phyloP scores from a whole-genome alignment of 2,797 vertebrate genomes.

The Antennarius maculatus region DNA sequence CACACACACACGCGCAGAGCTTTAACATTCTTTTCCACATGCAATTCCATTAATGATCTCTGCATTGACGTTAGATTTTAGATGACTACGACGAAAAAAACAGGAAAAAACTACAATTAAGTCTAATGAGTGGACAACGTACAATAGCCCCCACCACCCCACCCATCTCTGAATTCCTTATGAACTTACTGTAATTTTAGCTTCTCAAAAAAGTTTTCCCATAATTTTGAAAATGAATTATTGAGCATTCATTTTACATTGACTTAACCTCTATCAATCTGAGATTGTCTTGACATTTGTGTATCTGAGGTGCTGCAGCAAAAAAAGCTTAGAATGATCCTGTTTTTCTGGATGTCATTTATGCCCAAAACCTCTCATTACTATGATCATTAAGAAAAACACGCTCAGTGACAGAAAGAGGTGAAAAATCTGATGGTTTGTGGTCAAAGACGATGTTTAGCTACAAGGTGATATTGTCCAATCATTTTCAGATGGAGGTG shows the following conservation, averaged over 20 bases:
- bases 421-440: constrained; percentile 34
- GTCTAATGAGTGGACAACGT: constrained; percentile 3
- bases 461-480: constrained; percentile 29
- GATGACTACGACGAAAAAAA: background rate
- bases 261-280: constrained; percentile 6
- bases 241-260: constrained; percentile 4
- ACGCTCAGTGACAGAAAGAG: constrained; percentile 33
- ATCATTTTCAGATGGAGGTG: constrained; percentile 19
- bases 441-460: constrained; percentile 38
- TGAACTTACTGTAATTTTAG: background rate
- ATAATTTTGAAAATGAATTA: constrained; percentile 9
- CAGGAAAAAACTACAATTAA: too few species aligned
- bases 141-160: background rate
- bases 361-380: constrained; percentile 24
- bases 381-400: constrained; percentile 44
- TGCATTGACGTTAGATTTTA: constrained; percentile 23
- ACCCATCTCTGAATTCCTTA: background rate
- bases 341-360: constrained; percentile 33
- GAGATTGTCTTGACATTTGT: constrained; percentile 27
- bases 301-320: constrained; percentile 2
- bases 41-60: constrained; percentile 15
- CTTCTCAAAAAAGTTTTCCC: constrained; percentile 11
- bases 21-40: constrained; percentile 25
- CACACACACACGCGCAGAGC: constrained; percentile 10
- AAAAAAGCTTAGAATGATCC: constrained; percentile 3